Evolutionary conservation across 2,888 invertebrate species (phyloP), one percentile per base, ranked within the genome.

Genomic region (Phyllotreta striolata): DNA sequence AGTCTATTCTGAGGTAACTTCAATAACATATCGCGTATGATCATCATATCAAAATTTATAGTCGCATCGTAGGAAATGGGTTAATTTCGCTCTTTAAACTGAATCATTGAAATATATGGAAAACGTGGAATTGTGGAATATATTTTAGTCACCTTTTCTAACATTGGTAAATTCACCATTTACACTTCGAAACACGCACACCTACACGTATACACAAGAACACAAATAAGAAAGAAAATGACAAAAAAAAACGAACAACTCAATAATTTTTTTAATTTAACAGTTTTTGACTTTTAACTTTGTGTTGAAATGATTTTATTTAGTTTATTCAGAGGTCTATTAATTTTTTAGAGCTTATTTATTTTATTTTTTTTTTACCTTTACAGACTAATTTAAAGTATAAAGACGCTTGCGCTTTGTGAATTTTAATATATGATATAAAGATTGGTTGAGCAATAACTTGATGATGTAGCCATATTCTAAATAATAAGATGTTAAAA

Each of bases 401-500:
- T 24, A 58, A 58, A 35, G 54, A 59, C 55, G 64, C 64, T 63
- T 59, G 47, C 52, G 66, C 66, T 64, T 64, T 46, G 37, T 62
- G 8, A 44, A 52, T 52, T 55, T 46, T 62, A 38, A 54, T 55
- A 47, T 62, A 47, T 62, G 34, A 62, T 34, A 7, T 46, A 35
- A 47, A 24, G 24, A 43, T 40, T 55, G 61, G 49, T 51, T 34
- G 64, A 70, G 63, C 65, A 63, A 63, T 70, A 66, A 60, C 24
- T 41, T 51, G 51, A 66, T 61, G 54, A 63, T 60, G 60, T 68
- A 62, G 68, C 61, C 61, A 64, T 63, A 69, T 72, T 72, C 68
- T 71, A 69, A 71, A 72, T 70, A 70, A 66, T 65, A 66, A 41
- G 65, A 62, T 35, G 10, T 49, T 38, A 10, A 63, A 67, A 59